Percentiles rank a stretch among this genome's conserved stretches.
phyloP scores from a whole-genome alignment of 2,888 invertebrate genomes.

The Laspeyria flexula region DNA sequence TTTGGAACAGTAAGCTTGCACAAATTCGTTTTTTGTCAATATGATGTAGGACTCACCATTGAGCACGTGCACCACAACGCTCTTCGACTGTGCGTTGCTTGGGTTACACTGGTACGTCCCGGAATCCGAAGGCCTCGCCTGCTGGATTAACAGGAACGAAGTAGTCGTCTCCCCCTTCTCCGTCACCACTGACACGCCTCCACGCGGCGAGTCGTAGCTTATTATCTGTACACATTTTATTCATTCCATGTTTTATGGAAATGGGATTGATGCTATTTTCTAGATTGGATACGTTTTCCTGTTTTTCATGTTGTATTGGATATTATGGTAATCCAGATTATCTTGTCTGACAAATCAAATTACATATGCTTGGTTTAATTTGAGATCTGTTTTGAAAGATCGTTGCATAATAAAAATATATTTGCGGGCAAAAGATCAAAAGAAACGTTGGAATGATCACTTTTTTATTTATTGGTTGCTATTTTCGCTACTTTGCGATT shows the following conservation, averaged over 20 bases:
- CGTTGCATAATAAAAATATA: conserved; percentile 7
- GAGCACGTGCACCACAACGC: conserved; percentile 96
- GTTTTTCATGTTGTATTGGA: conserved; percentile 44
- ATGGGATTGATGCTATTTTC: conserved; percentile 47
- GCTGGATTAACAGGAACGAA: conserved; percentile 95
- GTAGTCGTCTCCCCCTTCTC: conserved; percentile 96
- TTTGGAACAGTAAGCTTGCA: too few relatives aligned
- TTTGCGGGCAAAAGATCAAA: not conserved
- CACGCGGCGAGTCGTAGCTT: conserved; percentile 96
- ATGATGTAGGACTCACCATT: conserved; percentile 90
- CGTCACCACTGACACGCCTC: conserved; percentile 96
- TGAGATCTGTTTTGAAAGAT: conserved; percentile 2
- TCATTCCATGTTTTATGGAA: conserved; percentile 43
- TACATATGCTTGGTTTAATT: conserved; percentile 16
- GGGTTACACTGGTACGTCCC: conserved; percentile 97
- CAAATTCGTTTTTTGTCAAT: too few relatives aligned
- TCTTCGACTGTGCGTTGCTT: conserved; percentile 96
- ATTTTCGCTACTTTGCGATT: too few relatives aligned
- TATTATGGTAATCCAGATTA: conserved; percentile 40
- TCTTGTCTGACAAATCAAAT: conserved; percentile 28
- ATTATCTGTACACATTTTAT: conserved; percentile 89
- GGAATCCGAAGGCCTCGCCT: conserved; percentile 94
- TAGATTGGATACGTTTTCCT: conserved; percentile 52
- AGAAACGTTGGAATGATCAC: too few relatives aligned
- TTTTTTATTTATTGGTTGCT: too few relatives aligned